Conservation (phyloP, 2,888 invertebrate species). For the Zygothrica quintamaculata region DNA sequence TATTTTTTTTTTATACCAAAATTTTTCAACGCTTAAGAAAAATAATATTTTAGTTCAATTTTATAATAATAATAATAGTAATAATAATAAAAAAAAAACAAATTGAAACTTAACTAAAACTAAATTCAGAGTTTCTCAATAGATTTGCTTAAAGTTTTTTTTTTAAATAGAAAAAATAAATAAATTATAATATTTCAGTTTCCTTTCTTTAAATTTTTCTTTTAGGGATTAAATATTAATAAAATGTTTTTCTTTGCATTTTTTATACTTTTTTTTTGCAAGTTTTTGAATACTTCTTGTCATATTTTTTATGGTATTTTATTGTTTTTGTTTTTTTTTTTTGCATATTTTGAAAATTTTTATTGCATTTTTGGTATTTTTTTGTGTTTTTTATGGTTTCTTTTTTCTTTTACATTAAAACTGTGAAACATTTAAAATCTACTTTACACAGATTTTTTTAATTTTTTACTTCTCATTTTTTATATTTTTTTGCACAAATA, state of each 20-base stretch:
- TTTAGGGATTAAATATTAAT: constrained; percentile 53
- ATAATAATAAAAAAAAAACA: constrained; percentile 24
- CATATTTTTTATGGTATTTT: too few relatives aligned
- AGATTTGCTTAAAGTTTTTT: constrained; percentile 24
- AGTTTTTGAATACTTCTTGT: constrained; percentile 46
- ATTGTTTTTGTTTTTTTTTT: constrained; percentile 48
- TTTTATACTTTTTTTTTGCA: constrained; percentile 60
- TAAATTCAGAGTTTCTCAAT: constrained; percentile 40
- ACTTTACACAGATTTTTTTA: constrained; percentile 67
- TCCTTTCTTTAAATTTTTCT: neutral
- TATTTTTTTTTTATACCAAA: neutral
- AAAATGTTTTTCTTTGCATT: constrained; percentile 42
- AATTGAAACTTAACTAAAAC: constrained; percentile 2
- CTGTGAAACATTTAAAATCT: constrained; percentile 77
- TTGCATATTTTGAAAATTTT: constrained; percentile 67
- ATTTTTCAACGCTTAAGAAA: constrained; percentile 7
- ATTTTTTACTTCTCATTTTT: constrained; percentile 30
- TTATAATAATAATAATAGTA: constrained; percentile 1
- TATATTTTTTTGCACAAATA: constrained; percentile 36
- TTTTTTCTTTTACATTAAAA: constrained; percentile 61
- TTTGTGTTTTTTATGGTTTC: constrained; percentile 33
- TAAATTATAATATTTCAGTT: constrained; percentile 36
- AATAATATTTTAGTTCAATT: constrained; percentile 30
- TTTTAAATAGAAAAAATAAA: constrained; percentile 64
- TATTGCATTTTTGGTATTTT: constrained; percentile 75